phyloP scores from a whole-genome alignment of 2,888 invertebrate species.

The Apodemia hepburni region DNA sequence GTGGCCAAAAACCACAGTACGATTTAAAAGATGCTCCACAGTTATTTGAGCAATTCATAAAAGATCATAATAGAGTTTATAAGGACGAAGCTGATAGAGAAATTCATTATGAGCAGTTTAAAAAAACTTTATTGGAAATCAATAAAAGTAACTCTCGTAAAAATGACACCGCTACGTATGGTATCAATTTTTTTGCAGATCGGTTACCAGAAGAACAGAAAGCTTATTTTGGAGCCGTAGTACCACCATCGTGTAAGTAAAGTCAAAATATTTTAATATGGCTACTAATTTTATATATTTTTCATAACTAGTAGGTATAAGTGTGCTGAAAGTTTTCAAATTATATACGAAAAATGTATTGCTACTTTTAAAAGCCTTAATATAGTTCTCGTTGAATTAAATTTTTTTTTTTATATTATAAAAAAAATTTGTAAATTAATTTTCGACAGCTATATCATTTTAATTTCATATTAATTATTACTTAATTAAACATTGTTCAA shows the following conservation, averaged over 20 bases:
- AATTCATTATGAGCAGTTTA: slow-evolving; percentile 39
- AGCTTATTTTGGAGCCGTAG: neutral
- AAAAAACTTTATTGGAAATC: slow-evolving; percentile 29
- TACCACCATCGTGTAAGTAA: neutral
- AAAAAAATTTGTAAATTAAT: too few relatives aligned
- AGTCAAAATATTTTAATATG: too few relatives aligned
- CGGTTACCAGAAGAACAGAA: neutral
- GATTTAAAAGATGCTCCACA: slow-evolving; percentile 37
- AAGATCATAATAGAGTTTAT: slow-evolving; percentile 40
- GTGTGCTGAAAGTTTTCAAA: too few relatives aligned
- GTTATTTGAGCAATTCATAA: slow-evolving; percentile 41
- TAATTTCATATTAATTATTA: too few relatives aligned
- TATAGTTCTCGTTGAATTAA: too few relatives aligned
- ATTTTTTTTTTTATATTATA: too few relatives aligned
- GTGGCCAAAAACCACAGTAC: slow-evolving; percentile 32
- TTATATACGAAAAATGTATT: too few relatives aligned
- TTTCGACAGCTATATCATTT: too few relatives aligned
- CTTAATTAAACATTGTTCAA: too few relatives aligned
- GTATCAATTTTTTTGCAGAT: neutral
- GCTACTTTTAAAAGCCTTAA: too few relatives aligned
- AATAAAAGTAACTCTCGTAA: neutral
- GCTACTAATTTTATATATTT: too few relatives aligned
- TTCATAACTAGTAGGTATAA: too few relatives aligned
- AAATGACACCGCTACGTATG: neutral
- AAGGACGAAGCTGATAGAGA: slow-evolving; percentile 42